Evolutionary conservation across 1,140 invertebrate species (phyloP), one percentile per base, ranked within the genome.

Genomic region (Yoshiicerus persimilis): DNA sequence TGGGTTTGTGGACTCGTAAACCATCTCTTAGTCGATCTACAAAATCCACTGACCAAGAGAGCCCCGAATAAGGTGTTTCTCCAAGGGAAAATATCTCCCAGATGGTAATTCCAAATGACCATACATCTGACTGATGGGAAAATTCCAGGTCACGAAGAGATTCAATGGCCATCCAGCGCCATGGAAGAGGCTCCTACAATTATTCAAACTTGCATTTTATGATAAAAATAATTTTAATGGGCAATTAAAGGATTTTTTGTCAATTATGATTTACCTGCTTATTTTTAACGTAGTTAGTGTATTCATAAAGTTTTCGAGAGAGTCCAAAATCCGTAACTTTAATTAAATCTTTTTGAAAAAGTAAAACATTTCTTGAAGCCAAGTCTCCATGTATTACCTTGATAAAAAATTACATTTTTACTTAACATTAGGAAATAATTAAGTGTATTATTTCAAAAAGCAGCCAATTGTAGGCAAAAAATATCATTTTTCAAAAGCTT

Each of bases 291-390:
- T 84, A 84, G 8, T 84, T 30, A 1, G 16, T 23, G 8, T 84
- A 84, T 3, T 84, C 80, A 47, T 84, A 84, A 20, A 84, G 36
- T 47, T 47, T 23, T 4, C 80, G 36, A 0, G 80, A 84, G 4
- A 84, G 80, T 16, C 80, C 80, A 47, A 84, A 84, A n/a, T 84
- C 80, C 11, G 80, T 84, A n/a, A 84, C 23, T 84, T 84, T 84
- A 11, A 47, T n/a, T 2, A 41, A 23, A 20, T 30, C 10, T 13
- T 32, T 77, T 77, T 77, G 8, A 1, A 34, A 32, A 32, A 77
- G 16, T 30, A 77, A 30, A 34, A 86, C 47, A 41, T 86, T 86
- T 41, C 80, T 84, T 41, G 39, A 8, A 23, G 80, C 80, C n/a
- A 84, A 30, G 16, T 84, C 80, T 2, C 80, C 80, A 13, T 84